Percentiles rank a stretch among this genome's conserved stretches.
These are phyloP conservation scores for Cladorhizidae sp. DNA, from an alignment of 37 sponge, comb jelly and placozoan genomes.

Conservation along the genomic window DNA sequence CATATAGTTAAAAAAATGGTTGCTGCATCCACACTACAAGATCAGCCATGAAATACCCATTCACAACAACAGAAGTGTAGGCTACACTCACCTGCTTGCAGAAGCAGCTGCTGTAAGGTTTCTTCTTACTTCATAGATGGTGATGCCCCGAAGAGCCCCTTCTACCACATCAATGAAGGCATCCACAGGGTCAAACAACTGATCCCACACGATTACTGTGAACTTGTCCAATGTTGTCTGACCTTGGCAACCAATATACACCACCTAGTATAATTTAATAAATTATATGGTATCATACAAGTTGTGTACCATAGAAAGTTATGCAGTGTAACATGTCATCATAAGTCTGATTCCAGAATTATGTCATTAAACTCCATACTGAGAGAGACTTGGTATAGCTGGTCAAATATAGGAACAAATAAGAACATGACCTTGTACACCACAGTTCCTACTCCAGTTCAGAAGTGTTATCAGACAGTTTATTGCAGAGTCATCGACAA, in stretches of 20 bases:
- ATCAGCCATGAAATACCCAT: not conserved
- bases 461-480: too few relatives aligned
- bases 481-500: too few relatives aligned
- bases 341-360: too few relatives aligned
- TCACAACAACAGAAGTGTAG: not conserved
- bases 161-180: conserved; percentile 42
- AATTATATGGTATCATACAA: not conserved
- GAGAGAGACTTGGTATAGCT: too few relatives aligned
- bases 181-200: conserved; percentile 28
- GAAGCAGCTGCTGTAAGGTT: conserved; percentile 16
- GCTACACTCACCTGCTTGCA: not conserved
- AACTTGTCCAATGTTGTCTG: conserved; percentile 27
- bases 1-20: too few relatives aligned
- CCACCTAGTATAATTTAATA: conserved; percentile 29
- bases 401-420: too few relatives aligned
- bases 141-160: conserved; percentile 18
- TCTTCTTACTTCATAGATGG: conserved; percentile 22
- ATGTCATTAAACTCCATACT: too few relatives aligned
- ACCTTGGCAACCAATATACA: conserved; percentile 65
- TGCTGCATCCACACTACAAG: too few relatives aligned
- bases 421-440: too few relatives aligned
- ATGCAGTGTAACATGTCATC: too few relatives aligned
- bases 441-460: too few relatives aligned
- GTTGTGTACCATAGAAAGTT: not conserved
- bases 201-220: conserved; percentile 52